phyloP scores from a whole-genome alignment of 2,797 vertebrate genomes.

The Rousettus madagascariensis region DNA sequence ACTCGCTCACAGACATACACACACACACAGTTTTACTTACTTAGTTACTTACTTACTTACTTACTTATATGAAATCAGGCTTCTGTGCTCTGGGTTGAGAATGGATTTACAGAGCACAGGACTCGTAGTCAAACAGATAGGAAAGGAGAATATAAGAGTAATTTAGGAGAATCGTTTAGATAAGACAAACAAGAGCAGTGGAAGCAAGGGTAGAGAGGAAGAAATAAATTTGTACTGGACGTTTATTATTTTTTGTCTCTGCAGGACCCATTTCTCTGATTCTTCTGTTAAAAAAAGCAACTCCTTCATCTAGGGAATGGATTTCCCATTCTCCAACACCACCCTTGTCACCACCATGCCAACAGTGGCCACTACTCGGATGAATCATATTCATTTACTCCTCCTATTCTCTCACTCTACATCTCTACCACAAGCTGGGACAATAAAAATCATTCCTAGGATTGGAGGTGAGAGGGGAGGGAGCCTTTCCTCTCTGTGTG shows the following conservation, averaged over 20 bases:
- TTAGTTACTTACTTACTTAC: not conserved
- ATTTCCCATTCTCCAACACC: rapidly evolving
- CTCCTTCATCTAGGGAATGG: not conserved
- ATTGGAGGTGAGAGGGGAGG: not conserved
- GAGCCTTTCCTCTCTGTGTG: not conserved
- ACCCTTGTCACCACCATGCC: too few species aligned
- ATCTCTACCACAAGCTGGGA: rapidly evolving
- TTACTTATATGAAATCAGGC: not conserved
- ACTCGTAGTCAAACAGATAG: not conserved
- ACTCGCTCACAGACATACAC: not conserved
- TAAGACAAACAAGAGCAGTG: not conserved
- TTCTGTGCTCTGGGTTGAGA: not conserved
- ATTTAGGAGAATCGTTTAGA: not conserved
- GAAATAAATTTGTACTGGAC: not conserved
- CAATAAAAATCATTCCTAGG: not conserved
- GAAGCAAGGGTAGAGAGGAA: not conserved
- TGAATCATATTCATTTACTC: not conserved
- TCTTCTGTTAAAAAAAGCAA: not conserved
- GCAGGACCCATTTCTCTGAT: not conserved
- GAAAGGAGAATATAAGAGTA: not conserved
- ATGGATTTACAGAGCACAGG: not conserved
- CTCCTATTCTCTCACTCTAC: not conserved
- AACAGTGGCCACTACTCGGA: not conserved
- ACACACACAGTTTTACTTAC: not conserved
- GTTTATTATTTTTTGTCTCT: not conserved